phyloP scores from a whole-genome alignment of 2,888 invertebrate species.

The Baccha elongata region DNA sequence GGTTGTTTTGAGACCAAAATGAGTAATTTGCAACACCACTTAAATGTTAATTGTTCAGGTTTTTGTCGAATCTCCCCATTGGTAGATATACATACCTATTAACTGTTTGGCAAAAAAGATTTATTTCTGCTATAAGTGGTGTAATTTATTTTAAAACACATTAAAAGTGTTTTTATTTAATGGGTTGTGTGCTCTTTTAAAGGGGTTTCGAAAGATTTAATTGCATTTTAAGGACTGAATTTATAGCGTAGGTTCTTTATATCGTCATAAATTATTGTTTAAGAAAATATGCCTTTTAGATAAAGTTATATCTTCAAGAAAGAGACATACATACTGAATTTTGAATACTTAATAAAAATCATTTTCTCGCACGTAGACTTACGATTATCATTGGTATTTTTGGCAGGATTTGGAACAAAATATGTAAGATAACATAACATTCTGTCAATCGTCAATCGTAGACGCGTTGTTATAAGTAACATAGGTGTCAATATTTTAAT shows the following conservation, averaged over 20 bases:
- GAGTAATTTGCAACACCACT: conserved; percentile 72
- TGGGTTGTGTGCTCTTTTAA: conserved; percentile 12
- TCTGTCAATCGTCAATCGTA: too few relatives aligned
- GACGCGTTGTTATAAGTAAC: too few relatives aligned
- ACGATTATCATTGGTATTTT: too few relatives aligned
- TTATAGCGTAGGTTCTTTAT: conserved; percentile 22
- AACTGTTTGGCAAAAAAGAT: conserved; percentile 48
- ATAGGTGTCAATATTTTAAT: too few relatives aligned
- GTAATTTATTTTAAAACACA: conserved; percentile 62
- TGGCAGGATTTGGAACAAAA: too few relatives aligned
- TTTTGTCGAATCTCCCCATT: conserved; percentile 10
- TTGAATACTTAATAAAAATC: too few relatives aligned
- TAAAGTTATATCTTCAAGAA: too few relatives aligned
- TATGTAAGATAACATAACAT: too few relatives aligned
- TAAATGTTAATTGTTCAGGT: conserved; percentile 71
- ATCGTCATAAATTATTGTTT: conserved; percentile 34
- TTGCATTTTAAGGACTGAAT: conserved; percentile 46
- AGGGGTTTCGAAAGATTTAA: conserved; percentile 47
- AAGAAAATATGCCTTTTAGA: too few relatives aligned
- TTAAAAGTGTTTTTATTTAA: conserved; percentile 35
- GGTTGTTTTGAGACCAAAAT: conserved; percentile 46
- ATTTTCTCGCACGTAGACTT: too few relatives aligned
- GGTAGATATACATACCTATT: conserved; percentile 27
- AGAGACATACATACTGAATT: too few relatives aligned
- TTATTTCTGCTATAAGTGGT: conserved; percentile 61